phyloP scores from a whole-genome alignment of 2,797 vertebrate species.

The Babyrousa celebensis region DNA sequence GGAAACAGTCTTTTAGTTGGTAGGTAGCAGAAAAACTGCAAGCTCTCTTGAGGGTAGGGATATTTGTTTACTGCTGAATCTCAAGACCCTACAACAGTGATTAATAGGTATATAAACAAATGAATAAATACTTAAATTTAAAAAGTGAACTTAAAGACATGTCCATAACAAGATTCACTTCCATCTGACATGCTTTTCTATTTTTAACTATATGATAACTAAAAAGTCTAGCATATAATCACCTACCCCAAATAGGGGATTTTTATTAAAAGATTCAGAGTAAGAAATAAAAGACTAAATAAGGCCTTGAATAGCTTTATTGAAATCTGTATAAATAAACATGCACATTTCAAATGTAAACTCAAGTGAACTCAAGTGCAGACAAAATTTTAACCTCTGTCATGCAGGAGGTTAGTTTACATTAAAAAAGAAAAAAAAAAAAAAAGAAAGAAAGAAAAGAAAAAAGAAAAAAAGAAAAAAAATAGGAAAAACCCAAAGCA shows the following conservation, averaged over 20 bases:
- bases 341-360: constrained; percentile 99
- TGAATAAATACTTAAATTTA: constrained; percentile 10
- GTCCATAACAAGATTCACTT: constrained; percentile 55
- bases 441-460: constrained; percentile 83
- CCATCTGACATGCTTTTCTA: constrained; percentile 55
- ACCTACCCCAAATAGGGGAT: constrained; percentile 64
- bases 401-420: constrained; percentile 98
- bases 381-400: constrained; percentile 97
- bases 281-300: constrained; percentile 91
- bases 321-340: constrained; percentile 99
- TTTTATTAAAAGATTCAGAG: constrained; percentile 78
- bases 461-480: constrained; percentile 86
- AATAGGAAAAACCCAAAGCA: constrained; percentile 93
- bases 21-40: not conserved
- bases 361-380: constrained; percentile 99
- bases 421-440: constrained; percentile 89
- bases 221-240: constrained; percentile 60
- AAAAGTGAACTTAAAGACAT: constrained; percentile 63
- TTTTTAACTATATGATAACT: constrained; percentile 58
- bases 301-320: constrained; percentile 99
- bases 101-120: constrained; percentile 31
- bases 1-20: not conserved
- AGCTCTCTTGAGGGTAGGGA: not conserved
- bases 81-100: constrained; percentile 35
- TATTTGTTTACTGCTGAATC: constrained; percentile 3